Percentiles rank a stretch among this genome's conserved stretches.
phyloP scores from a whole-genome alignment of 1,140 invertebrate genomes.

The Sycophaga agraensis region DNA sequence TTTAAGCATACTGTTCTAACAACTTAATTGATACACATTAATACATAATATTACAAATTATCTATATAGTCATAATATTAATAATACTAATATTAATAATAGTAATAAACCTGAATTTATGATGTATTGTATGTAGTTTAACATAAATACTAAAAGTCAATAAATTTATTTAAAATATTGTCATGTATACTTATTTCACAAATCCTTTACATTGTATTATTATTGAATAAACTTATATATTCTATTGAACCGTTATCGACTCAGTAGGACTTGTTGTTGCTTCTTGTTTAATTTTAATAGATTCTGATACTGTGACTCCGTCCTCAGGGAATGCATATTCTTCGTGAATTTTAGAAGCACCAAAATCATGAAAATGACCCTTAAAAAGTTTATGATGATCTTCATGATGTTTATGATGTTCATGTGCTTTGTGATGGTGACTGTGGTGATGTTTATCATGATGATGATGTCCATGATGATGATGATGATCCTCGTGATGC shows the following conservation, averaged over 20 bases:
- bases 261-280: background rate
- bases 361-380: slow-evolving; percentile 3
- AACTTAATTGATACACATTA: too few relatives aligned
- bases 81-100: too few relatives aligned
- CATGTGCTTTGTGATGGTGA: slow-evolving; percentile 7
- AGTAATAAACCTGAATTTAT: too few relatives aligned
- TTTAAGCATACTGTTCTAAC: too few relatives aligned
- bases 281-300: background rate
- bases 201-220: slow-evolving; percentile 5
- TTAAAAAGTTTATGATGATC: slow-evolving; percentile 13
- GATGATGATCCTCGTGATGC: background rate
- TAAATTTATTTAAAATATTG: slow-evolving; percentile 1
- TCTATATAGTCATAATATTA: too few relatives aligned
- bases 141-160: slow-evolving; percentile 1
- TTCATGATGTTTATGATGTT: background rate
- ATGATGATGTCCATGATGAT: slow-evolving; percentile 7
- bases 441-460: slow-evolving; percentile 9
- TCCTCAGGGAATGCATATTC: slow-evolving; percentile 15
- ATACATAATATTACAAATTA: too few relatives aligned
- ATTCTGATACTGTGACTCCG: background rate
- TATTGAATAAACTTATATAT: background rate
- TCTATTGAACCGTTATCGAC: background rate
- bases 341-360: slow-evolving; percentile 17
- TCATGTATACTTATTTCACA: background rate
- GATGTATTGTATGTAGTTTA: too few relatives aligned